Percentiles rank a stretch among this genome's conserved stretches.
Conservation (phyloP, 2,113 vertebrate genomes). For the Hemibagrus wyckioides region DNA sequence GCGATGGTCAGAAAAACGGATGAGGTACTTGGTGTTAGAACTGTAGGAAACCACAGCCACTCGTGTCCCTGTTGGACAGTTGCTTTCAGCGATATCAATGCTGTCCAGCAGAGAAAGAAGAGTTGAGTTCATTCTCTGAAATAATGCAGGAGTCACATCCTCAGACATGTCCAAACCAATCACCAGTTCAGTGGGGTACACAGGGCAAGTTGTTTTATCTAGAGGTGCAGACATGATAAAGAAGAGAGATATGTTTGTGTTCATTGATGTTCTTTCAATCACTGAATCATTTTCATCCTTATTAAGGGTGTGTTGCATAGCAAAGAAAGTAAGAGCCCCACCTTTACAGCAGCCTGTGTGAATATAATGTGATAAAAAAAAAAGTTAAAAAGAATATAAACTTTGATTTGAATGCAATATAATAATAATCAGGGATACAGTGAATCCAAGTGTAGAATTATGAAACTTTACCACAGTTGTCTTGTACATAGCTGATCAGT, state of each 20-base stretch:
- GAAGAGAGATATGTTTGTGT: conserved; percentile 14
- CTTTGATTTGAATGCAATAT: not conserved
- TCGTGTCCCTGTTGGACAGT: conserved; percentile 80
- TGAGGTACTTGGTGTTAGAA: conserved; percentile 70
- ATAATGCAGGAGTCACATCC: conserved; percentile 69
- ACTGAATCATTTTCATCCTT: not conserved
- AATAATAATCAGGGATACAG: not conserved
- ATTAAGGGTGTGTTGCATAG: not conserved
- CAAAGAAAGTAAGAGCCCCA: conserved; percentile 21
- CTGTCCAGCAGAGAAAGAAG: conserved; percentile 73
- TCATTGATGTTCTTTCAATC: not conserved
- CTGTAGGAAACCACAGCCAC: conserved; percentile 80
- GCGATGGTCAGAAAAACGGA: conserved; percentile 82
- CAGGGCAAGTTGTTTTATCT: conserved; percentile 69
- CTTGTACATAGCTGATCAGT: conserved; percentile 75
- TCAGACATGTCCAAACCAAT: conserved; percentile 85
- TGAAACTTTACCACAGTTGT: conserved; percentile 82
- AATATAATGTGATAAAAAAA: not conserved
- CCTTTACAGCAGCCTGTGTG: conserved; percentile 49
- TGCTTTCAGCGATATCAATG: conserved; percentile 77
- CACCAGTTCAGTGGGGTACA: conserved; percentile 82
- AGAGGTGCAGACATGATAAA: not conserved
- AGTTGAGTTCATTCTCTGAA: conserved; percentile 78
- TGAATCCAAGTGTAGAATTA: not conserved
- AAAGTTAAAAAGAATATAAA: not conserved